Evolutionary conservation across 2,113 vertebrate species (phyloP), one percentile per base, ranked within the genome.

Genomic region (Chinchilla lanigera): DNA sequence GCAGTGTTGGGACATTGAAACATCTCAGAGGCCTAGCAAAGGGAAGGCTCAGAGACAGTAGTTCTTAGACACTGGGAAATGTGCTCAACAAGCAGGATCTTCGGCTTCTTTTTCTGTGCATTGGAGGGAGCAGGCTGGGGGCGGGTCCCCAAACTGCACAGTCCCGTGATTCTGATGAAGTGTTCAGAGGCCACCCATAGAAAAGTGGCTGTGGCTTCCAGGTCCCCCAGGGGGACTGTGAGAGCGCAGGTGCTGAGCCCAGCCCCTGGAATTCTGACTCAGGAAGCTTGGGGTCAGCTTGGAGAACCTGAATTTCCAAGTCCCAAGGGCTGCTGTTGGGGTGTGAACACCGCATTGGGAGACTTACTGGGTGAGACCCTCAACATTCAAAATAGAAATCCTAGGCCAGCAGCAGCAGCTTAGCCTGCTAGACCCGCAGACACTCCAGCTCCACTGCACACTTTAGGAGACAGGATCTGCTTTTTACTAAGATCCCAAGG

Each of bases 21-120:
- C 60, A 50, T 61, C 90, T 88, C 80, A 90, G 94, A 89, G 65
- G 87, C 69, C 84, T 56, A 88, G 60, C 90, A 60, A 73, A 88
- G 86, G 54, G 8, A 86, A 95, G 67, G 63, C 58, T 30, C 38
- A 2, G 71, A 90, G 80, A 81, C 10, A n/a, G 90, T 61, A 16
- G 82, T 44, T 91, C 84, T 83, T 58, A 14, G 54, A 63, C 3
- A 13, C 84, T 80, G 78, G 44, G 83, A 69, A 93, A 52, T 52
- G 86, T 58, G 44, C 16, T 2, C 13, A 65, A 33, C 13, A 3
- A 0, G n/a, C 17, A 50, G 41, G 73, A 38, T 47, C 47, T 38
- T 35, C 0, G 13, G 22, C 16, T 88, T 61, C 2, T 3, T 20
- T 9, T 56, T 92, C 26, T 33, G 61, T 54, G 30, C 38, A 3